Evolutionary conservation across 2,888 invertebrate species (phyloP).

Genomic region (Drosophila aldrichi): DNA sequence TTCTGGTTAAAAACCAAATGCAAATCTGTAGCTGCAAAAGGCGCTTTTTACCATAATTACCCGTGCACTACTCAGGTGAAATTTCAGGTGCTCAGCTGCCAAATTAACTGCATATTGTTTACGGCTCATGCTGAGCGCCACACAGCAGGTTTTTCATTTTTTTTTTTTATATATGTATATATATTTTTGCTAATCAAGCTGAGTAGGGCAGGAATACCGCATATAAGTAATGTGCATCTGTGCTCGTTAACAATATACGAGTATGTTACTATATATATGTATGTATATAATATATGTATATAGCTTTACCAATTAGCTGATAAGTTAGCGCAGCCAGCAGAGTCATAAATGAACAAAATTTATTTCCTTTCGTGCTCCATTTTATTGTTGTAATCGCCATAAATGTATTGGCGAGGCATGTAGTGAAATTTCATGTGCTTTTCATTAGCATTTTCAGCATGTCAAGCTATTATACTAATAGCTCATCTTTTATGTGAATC

Average conservation of each 20-base stretch:
- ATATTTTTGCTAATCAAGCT: constrained; percentile 40
- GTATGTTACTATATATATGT: background rate
- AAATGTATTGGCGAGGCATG: background rate
- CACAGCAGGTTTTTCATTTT: constrained; percentile 37
- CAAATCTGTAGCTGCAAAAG: constrained; percentile 39
- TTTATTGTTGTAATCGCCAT: constrained; percentile 5
- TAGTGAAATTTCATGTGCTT: constrained; percentile 2
- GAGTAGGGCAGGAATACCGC: constrained; percentile 31
- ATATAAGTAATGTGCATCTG: background rate
- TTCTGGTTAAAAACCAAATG: constrained; percentile 34
- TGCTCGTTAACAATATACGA: constrained; percentile 4
- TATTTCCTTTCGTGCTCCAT: background rate
- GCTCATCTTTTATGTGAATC: background rate
- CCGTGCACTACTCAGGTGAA: constrained; percentile 46
- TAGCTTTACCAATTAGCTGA: constrained; percentile 16
- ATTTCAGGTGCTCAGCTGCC: constrained; percentile 38
- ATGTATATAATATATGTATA: background rate
- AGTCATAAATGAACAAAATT: background rate
- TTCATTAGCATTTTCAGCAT: constrained; percentile 7
- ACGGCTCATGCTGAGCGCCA: constrained; percentile 31
- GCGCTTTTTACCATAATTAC: constrained; percentile 55
- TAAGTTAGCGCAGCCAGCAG: constrained; percentile 6
- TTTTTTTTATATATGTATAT: background rate
- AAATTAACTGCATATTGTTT: constrained; percentile 49
- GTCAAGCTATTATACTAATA: background rate